Base-by-base conservation (phyloP, 2,888 invertebrate genomes). In the Brenthis hecate region DNA sequence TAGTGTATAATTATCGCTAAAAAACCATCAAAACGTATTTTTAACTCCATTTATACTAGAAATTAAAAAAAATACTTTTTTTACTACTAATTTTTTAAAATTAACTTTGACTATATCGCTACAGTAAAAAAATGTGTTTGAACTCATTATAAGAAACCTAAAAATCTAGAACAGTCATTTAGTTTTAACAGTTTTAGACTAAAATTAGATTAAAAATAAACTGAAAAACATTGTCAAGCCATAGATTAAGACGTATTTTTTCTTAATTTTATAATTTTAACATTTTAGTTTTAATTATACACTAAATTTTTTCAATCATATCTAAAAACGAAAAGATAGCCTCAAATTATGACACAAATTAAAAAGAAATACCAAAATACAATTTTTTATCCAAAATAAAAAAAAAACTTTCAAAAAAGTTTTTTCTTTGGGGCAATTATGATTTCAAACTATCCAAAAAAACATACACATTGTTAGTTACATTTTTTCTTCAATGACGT, bases 271-370 rank as follows among this genome's bases (percentile, higher is more conserved):
- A 3, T 51, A 51, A 6, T 51, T 51, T 51, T n/a, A 51, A 14
- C 51, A 51, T 51, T 51, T 56, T n/a, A 36, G 19, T 60, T 8
- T 64, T 64, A 67, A 69, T 65, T 62, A 66, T 5, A 62, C 54
- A 64, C 62, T 54, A 48, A 65, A 69, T 55, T 72, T 69, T 13
- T 36, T 28, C 36, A 43, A 43, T 43, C 36, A 36, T 32, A 53
- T 23, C 6, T 28, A 68, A 66, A 67, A 65, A 19, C 19, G 13
- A 72, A 61, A 58, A 56, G 65, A 74, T 73, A 77, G 77, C 77
- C 77, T 77, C 75, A 73, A 73, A 72, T 72, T 77, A 76, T 75
- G 75, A 74, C 74, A 76, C 76, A 47, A n/a, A 19, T 23, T 57
- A 43, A 1, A 56, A 13, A 19, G 4, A 28, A 28, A 28, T 28